These are phyloP conservation scores for Colaptes auratus DNA, from an alignment of 2,113 vertebrate genomes.

Conservation along the genomic window DNA sequence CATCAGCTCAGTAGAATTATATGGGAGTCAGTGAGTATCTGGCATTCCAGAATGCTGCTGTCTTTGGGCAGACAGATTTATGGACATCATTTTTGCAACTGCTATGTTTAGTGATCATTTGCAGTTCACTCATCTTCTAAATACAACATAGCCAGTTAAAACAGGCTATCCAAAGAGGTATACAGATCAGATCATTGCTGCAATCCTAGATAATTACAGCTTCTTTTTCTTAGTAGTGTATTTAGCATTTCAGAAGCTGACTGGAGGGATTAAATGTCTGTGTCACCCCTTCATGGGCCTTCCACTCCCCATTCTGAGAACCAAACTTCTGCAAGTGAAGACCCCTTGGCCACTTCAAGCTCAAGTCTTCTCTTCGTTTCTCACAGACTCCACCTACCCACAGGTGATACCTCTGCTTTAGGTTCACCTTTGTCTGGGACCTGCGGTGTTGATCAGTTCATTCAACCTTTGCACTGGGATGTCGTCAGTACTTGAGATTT, in stretches of 20 bases:
- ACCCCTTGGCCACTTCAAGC: fast-evolving
- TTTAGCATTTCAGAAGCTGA: not conserved
- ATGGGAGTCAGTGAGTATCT: not conserved
- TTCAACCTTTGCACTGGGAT: not conserved
- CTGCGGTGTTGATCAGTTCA: not conserved
- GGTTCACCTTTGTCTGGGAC: not conserved
- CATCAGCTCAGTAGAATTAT: conserved; percentile 14
- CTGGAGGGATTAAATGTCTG: not conserved
- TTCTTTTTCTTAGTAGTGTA: not conserved
- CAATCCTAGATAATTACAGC: fast-evolving
- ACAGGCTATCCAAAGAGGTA: not conserved
- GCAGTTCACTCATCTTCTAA: not conserved
- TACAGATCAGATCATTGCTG: not conserved
- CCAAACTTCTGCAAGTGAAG: not conserved
- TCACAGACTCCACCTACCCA: fast-evolving
- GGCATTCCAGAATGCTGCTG: not conserved
- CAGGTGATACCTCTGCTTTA: not conserved
- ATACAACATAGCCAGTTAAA: not conserved
- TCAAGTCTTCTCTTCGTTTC: not conserved
- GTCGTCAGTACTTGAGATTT: fast-evolving
- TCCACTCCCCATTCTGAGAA: not conserved
- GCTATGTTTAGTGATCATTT: not conserved
- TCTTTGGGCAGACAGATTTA: conserved; percentile 16
- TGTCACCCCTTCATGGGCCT: not conserved
- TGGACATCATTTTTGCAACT: not conserved